Base-by-base conservation (phyloP, 2,888 invertebrate genomes). In the Chironomus riparius region DNA sequence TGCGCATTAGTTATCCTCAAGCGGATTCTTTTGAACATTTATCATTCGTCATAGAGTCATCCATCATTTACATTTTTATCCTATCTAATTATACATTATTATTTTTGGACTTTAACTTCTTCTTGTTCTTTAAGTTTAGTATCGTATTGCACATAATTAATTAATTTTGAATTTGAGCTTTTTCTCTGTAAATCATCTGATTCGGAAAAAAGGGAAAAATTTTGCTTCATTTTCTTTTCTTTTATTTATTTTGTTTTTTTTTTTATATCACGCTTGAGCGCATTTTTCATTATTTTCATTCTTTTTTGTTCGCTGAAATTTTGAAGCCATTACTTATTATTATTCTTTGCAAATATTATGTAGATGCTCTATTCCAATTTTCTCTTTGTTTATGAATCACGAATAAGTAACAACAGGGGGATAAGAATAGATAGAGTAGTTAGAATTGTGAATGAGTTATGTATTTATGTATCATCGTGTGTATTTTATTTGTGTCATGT, bases 1-100 rank as follows among this genome's bases (percentile, higher is more conserved):
- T 38, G 38, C 38, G 2, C 38, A 38, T 10, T 10, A 28, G 68
- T 28, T n/a, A 24, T n/a, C 56, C 28, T 28, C n/a, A 21, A 38
- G 68, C 10, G 68, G 28, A 68, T 28, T 28, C n/a, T 47, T 24
- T 47, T 48, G 12, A 48, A 47, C 22, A 56, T 50, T 24, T 12
- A 22, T 65, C 65, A 65, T 22, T 65, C 56, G 18, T 15, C 56
- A 18, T 38, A 10, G 38, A 38, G 5, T 56, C 56, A 18, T 15
- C 15, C 56, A 15, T 24, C 69, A 69, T 50, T 70, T 70, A 47
- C 47, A 70, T 21, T 70, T 21, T 70, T 70, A n/a, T 70, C 50
- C 70, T 70, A 70, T 70, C 70, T 70, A 70, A 68, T 13, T 24
- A 47, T 24, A 15, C 13, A 38, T n/a, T 4, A 28, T 24, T 38